Conservation (phyloP, 2,113 vertebrate species). For the Dipodomys stephensi region DNA sequence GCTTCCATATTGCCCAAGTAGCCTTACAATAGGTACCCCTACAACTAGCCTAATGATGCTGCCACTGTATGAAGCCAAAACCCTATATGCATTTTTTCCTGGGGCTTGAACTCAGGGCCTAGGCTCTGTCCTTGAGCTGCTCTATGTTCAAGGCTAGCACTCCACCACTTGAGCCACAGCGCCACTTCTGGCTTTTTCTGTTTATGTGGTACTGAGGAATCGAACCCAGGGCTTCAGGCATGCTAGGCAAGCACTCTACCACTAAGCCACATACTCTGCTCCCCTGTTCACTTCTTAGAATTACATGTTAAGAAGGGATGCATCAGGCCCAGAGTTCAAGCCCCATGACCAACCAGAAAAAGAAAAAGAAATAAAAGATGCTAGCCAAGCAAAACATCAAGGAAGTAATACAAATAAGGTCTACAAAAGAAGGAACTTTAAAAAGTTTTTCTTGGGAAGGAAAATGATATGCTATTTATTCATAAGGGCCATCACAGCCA, state of each 20-base stretch:
- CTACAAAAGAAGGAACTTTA: background rate
- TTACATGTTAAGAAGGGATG: background rate
- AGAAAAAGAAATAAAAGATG: background rate
- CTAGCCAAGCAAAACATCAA: background rate
- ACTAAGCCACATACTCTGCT: no score
- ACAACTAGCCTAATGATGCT: background rate
- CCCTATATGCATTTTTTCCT: background rate
- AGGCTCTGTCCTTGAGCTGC: no score
- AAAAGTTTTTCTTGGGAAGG: background rate
- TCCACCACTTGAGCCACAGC: no score
- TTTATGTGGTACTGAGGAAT: no score
- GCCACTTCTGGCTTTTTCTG: no score
- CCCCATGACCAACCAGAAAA: no score
- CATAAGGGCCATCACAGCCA: background rate
- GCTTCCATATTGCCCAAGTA: background rate
- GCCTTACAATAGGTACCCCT: background rate
- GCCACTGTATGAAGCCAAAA: background rate
- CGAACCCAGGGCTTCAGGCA: no score
- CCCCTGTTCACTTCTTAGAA: background rate
- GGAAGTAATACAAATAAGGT: background rate
- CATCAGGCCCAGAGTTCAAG: no score
- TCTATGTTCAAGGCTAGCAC: no score
- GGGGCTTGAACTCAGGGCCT: no score
- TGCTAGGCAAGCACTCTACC: no score
- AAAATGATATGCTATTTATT: background rate